phyloP scores from a whole-genome alignment of 2,888 invertebrate species.

The Parelbella ahira region DNA sequence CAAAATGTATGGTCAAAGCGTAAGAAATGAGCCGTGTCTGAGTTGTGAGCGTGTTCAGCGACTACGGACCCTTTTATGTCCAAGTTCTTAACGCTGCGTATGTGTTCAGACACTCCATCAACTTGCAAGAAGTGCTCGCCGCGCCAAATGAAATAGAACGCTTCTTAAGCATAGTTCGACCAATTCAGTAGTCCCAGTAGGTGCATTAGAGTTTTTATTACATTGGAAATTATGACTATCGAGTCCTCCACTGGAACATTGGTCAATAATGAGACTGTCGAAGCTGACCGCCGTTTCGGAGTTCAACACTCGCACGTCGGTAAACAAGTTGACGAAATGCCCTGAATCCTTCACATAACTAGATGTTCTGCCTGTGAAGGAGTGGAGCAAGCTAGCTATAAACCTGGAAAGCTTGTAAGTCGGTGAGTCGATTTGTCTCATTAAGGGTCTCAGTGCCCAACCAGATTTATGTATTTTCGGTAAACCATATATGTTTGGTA shows the following conservation, averaged over 20 bases:
- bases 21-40: too few relatives aligned
- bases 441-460: constrained; percentile 28
- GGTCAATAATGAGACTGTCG: neutral
- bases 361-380: constrained; percentile 15
- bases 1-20: too few relatives aligned
- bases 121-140: too few relatives aligned
- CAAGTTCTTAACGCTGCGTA: too few relatives aligned
- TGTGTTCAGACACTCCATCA: too few relatives aligned
- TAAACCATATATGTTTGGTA: constrained; percentile 24
- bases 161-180: neutral
- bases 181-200: neutral
- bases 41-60: too few relatives aligned
- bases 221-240: too few relatives aligned
- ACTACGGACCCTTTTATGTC: too few relatives aligned
- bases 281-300: neutral
- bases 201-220: neutral
- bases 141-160: too few relatives aligned
- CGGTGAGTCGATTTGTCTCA: constrained; percentile 29
- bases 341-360: neutral
- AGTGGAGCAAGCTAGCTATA: constrained; percentile 20
- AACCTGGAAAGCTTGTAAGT: constrained; percentile 23
- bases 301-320: neutral
- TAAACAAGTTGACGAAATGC: neutral
- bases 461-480: constrained; percentile 28
- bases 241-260: too few relatives aligned